These are phyloP conservation scores for Grammomys dolichurus DNA, from an alignment of 2,113 vertebrate genomes.

Conservation along the genomic window DNA sequence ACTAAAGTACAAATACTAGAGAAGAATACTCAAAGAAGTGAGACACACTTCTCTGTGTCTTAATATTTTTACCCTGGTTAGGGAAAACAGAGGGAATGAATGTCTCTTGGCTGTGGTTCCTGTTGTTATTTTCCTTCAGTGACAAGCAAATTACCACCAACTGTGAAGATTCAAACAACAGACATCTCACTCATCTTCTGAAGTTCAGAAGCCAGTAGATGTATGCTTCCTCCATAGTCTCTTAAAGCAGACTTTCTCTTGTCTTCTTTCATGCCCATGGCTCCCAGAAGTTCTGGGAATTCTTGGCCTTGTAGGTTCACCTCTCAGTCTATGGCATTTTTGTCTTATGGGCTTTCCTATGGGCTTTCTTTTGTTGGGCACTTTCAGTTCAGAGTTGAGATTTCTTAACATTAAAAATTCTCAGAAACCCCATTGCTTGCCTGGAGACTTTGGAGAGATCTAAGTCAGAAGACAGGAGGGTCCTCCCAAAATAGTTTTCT, in stretches of 20 bases:
- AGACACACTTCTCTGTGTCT: neutral
- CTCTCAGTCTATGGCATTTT: neutral
- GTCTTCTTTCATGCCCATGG: neutral
- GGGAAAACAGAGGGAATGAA: accelerated
- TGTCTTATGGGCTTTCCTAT: accelerated
- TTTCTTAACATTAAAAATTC: neutral
- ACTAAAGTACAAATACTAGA: no score
- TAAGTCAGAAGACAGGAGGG: neutral
- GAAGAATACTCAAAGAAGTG: no score
- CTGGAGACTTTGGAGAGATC: neutral
- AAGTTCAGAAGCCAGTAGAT: neutral
- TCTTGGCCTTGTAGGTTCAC: accelerated
- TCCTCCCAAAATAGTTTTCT: neutral
- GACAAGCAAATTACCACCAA: neutral
- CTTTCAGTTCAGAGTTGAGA: neutral
- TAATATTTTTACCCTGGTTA: accelerated
- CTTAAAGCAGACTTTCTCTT: neutral
- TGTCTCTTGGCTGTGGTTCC: neutral
- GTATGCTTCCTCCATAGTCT: neutral
- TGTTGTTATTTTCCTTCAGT: neutral
- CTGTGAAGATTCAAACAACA: neutral
- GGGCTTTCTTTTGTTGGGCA: neutral
- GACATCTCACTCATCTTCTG: neutral
- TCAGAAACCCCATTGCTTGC: neutral
- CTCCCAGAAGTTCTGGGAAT: neutral